Evolutionary conservation across 2,888 invertebrate genomes (phyloP), one percentile per base, ranked within the genome.

Genomic region (Tanypteryx hageni): DNA sequence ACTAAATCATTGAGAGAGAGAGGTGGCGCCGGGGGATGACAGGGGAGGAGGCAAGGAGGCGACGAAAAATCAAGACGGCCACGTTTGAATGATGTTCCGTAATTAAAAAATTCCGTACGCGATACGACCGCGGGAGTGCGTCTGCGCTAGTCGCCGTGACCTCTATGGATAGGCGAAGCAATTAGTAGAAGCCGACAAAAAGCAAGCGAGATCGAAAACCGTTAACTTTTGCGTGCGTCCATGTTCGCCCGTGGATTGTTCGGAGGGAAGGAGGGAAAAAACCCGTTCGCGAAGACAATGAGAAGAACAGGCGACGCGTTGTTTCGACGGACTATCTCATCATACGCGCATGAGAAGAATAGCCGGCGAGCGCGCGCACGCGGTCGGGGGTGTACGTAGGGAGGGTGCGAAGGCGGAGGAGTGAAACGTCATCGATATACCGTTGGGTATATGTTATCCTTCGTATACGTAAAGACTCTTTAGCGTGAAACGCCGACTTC

Each of bases 71-170:
- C 64, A 89, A 89, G 44, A 44, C 31, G 27, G 61, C 64, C 64
- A 89, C 89, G 89, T 89, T 89, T 89, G 89, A 89, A 64, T 64
- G 89, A 89, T 89, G 89, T 64, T 89, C 83, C 89, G 68, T 64
- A 89, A 89, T 89, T 89, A 89, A 89, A 89, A 89, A 89, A 89
- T 89, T 64, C 89, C 89, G 44, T 27, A 57, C 59, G 1, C 31
- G 10, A 44, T 61, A 68, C 64, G 64, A 59, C 27, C 22, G n/a
- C 56, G 89, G 89, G 64, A 44, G 14, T 22, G 89, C 13, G 64
- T 44, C 18, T n/a, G 64, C 11, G 58, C 57, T 22, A 44, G 89
- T 44, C 89, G 64, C 18, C 89, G 68, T 89, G 89, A 89, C 89
- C 89, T 68, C 89, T 68, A n/a, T 61, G 64, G 64, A 89, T 64